Base-by-base conservation (phyloP, 1,140 invertebrate genomes). In the Dreissena polymorpha region DNA sequence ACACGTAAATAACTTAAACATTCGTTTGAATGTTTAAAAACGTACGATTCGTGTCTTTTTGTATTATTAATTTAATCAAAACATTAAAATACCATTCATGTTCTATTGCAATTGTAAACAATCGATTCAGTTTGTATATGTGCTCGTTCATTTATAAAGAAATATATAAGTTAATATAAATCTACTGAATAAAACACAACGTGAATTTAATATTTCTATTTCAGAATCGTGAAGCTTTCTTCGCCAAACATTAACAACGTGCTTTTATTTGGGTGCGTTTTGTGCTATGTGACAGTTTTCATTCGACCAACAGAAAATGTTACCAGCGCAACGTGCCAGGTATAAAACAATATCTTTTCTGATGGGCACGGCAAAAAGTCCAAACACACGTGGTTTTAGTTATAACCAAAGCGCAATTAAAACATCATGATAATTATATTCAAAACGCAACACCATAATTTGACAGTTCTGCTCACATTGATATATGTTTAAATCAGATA, bases 211-310 rank as follows among this genome's bases (percentile, higher is more conserved):
- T 2, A 23, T 67, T 68, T 64, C 18, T 53, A 53, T 91, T 93
- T 55, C 91, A 98, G 97, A 92, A 98, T 99, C 92, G 99, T 99
- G 89, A 99, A 99, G 94, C 99, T 99, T 98, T 99, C 98, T 5
- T 98, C 97, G 89, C 98, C 98, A 0, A 97, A 99, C 93, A 94
- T 99, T 86, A 99, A 99, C 94, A 99, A 99, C 93, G 93, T 99
- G 51, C 99, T 99, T 88, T 98, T 99, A 89, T 95, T 98, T 77
- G 98, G 98, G 64, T 99, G 98, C 90, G 97, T 99, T 94, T 94
- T 99, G 72, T 98, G 97, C 0, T 99, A 99, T 94, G 95, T 96
- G 83, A 98, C 97, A 90, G 97, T 99, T 57, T 98, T 99, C 90
- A 96, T 99, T 89, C 94, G 91, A 88, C 82, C 78, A 0, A 80